Evolutionary conservation across 35 echinoderm and acorn worm species (phyloP), one percentile per base, ranked within the genome.

Genomic region (Amphiura filiformis): DNA sequence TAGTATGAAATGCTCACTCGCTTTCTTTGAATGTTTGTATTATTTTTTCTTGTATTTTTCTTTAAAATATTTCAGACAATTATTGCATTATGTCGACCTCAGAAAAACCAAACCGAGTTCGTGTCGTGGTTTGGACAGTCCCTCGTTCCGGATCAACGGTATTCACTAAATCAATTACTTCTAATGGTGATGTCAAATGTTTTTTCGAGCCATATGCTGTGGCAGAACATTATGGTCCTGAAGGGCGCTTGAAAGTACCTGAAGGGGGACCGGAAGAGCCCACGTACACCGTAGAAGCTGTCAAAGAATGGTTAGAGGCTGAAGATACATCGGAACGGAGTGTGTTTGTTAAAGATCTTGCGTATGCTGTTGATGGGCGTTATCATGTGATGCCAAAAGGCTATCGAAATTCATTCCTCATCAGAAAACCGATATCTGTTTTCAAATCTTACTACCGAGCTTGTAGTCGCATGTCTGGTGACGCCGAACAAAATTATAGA

Each of bases 341-440:
- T 28, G 78, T 88, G 15, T 80, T 88, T 52, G 77, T 88, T 3
- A 88, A 88, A 79, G 87, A 88, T 52, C 28, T 80, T 13, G 87
- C 40, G n/a, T 81, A 88, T 37, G 26, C 78, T 33, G 78, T 88
- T 36, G 37, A 37, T 78, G 77, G 34, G 5, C 77, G 78, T 1
- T 57, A 56, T 56, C 76, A 88, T 32, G 34, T 56, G 15, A 40
- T 88, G 15, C 76, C 87, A 88, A 39, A 56, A 36, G 87, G 87
- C 2, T 81, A 57, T 14, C n/a, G 33, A 9, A 77, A 88, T 35
- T 57, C 87, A 1, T 88, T 88, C 44, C 77, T 88, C 18, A 88
- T 88, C 26, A 77, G 87, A 0, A 39, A 88, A 31, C 87, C 87
- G n/a, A 33, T 49, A 35, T 41, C 80, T 15, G 32, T 39, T 18